Evolutionary conservation across 2,888 invertebrate genomes (phyloP), one percentile per base, ranked within the genome.

Genomic region (Idaea straminata): DNA sequence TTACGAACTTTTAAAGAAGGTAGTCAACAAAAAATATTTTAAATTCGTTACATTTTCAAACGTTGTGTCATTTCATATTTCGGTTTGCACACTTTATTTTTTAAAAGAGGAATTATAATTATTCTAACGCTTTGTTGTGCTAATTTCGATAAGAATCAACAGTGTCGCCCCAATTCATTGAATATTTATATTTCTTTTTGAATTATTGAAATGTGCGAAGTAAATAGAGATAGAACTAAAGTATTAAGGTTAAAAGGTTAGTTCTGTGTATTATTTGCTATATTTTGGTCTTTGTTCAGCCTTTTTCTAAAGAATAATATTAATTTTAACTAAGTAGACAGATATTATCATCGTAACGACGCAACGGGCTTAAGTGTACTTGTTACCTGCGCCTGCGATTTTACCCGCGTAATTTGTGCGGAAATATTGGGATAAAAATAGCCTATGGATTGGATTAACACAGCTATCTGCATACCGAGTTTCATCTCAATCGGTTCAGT

Each of bases 131-230:
- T 47, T 7, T 47, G 47, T 3, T 47, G 47, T 47, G 10, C 47
- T 47, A 47, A 13, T 47, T 47, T 47, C 47, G 47, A 47, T 13
- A 47, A 47, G 7, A 47, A 13, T 47, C 47, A 47, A 13, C 47
- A 5, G 47, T 47, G 47, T 47, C 13, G 47, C 47, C 13, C 13
- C 13, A 13, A 47, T 7, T 7, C 10, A 47, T 47, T 47, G 47
- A 47, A 47, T 47, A 47, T 47, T 47, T 7, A 4, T 7, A 47
- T 47, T 47, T 47, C 47, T 47, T 47, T 47, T 47, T 47, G 10
- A 47, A 47, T 47, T 47, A 47, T 47, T 47, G 47, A 47, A 47
- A 74, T 66, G 71, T 78, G 70, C 65, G 67, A 69, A 73, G 47
- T 47, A 47, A 13, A 47, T 13, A 47, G 47, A 25, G 25, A 3